phyloP scores from a whole-genome alignment of 2,888 invertebrate species.

The Apomyelois bistriatella region DNA sequence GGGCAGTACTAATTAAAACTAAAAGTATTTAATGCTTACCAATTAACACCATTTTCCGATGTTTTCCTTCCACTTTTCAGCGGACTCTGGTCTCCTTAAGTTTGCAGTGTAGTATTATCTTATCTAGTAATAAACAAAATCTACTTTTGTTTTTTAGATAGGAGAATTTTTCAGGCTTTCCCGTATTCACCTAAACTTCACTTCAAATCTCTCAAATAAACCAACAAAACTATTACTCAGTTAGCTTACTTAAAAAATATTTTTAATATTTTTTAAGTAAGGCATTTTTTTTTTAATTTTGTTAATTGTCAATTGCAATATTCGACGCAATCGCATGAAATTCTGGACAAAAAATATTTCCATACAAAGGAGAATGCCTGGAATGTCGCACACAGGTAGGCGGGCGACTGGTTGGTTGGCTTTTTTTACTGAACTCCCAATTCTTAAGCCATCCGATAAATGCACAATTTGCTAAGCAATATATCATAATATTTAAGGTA shows the following conservation, averaged over 20 bases:
- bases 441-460: conserved; percentile 18
- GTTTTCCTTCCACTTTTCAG: not conserved
- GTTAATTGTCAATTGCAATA: not conserved
- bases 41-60: not conserved
- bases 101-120: no score
- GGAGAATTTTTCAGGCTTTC: no score
- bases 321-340: conserved; percentile 10
- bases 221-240: no score
- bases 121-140: no score
- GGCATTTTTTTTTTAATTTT: not conserved
- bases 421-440: conserved; percentile 23
- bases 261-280: not conserved
- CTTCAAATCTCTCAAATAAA: no score
- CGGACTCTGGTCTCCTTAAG: no score
- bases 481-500: not conserved
- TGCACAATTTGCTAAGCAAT: conserved; percentile 14
- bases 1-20: conserved; percentile 10
- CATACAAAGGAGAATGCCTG: conserved; percentile 25
- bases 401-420: conserved; percentile 32
- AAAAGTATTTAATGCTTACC: not conserved
- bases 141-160: no score
- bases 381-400: conserved; percentile 43
- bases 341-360: conserved; percentile 8
- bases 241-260: no score
- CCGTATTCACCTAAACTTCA: no score